Conservation (phyloP, 2,113 vertebrate species). For the Galemys pyrenaicus region DNA sequence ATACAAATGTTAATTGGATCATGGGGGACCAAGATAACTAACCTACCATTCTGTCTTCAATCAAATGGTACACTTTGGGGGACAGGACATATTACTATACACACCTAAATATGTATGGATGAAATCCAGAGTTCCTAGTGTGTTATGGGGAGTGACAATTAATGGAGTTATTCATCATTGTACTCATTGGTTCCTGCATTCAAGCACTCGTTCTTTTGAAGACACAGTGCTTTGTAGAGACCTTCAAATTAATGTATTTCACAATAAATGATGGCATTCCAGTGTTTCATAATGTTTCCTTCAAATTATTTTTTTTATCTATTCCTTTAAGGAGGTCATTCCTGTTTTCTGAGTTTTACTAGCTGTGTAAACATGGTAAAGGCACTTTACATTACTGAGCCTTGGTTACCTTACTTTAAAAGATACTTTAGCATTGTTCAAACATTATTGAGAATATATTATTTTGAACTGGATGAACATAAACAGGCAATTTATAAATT, state of each 20-base stretch:
- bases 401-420: background rate
- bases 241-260: background rate
- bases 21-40: background rate
- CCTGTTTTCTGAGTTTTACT: background rate
- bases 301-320: background rate
- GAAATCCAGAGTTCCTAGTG: background rate
- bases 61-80: background rate
- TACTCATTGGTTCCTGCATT: background rate
- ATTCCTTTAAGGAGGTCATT: background rate
- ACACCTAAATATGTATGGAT: background rate
- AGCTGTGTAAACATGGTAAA: background rate
- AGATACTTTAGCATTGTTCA: background rate
- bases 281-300: background rate
- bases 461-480: background rate
- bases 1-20: background rate
- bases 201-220: background rate
- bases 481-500: background rate
- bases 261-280: background rate
- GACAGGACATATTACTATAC: background rate
- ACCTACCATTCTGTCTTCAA: background rate
- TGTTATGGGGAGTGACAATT: background rate
- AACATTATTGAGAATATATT: background rate
- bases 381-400: background rate
- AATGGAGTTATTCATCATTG: background rate
- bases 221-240: background rate